A percentile compares a stretch with the other conserved stretches of the same genome.
Evolutionary conservation across 2,113 vertebrate genomes (phyloP).

Genomic region (Cyrtonyx montezumae): DNA sequence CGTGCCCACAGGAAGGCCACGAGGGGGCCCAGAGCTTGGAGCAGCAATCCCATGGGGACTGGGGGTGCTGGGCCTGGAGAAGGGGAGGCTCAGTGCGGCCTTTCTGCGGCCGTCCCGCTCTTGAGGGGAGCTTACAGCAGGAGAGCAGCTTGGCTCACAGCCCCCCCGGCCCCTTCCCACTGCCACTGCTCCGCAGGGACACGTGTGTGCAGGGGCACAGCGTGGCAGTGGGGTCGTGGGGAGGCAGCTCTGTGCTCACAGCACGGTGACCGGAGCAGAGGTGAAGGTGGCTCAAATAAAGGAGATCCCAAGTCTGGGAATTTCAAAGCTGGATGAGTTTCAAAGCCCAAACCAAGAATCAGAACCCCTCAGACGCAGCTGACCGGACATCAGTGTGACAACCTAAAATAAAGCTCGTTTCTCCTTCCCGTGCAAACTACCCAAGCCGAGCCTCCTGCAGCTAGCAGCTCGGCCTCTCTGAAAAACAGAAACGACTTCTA

Average conservation of each 20-base stretch:
- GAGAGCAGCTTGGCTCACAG: too few species aligned
- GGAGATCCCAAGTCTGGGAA: background rate
- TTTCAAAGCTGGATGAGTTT: background rate
- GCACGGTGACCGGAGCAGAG: background rate
- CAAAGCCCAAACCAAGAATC: background rate
- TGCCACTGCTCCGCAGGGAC: background rate
- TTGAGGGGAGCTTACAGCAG: background rate
- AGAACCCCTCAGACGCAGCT: background rate
- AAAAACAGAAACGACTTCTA: conserved; percentile 26
- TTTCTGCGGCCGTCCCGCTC: background rate
- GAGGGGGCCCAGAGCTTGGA: background rate
- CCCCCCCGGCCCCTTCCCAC: too few species aligned
- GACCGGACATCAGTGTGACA: background rate
- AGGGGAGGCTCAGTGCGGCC: too few species aligned
- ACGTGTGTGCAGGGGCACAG: too few species aligned
- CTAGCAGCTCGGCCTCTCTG: background rate
- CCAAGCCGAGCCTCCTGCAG: background rate
- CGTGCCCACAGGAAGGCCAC: background rate
- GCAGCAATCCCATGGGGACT: background rate
- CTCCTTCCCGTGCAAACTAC: conserved; percentile 13
- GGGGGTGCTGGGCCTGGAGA: background rate
- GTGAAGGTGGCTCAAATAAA: background rate
- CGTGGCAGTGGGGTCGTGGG: background rate
- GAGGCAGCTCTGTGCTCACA: background rate
- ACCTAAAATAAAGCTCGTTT: background rate